Base-by-base conservation (phyloP, 2,797 vertebrate genomes). In the Dromococcyx pavoninus region DNA sequence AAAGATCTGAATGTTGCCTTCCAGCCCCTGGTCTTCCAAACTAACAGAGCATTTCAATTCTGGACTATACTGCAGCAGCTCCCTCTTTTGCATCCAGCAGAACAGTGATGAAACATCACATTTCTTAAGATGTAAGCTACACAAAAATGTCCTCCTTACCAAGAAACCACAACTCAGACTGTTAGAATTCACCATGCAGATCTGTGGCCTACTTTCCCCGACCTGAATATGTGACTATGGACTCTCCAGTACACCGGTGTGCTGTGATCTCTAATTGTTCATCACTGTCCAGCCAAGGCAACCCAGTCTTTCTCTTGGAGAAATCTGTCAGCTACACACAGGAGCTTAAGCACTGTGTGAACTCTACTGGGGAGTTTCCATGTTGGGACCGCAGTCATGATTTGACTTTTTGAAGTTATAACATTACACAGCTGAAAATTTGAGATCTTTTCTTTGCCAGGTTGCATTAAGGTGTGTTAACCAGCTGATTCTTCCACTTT, bases 201-300 rank as follows among this genome's bases (percentile, higher is more conserved):
- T 78, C 56, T 0, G 3, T 92, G 80, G 28, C 81, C 89, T 91
- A 80, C 65, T 97, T 96, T 75, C 15, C 72, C 76, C 93, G 91
- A 81, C 89, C 92, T 89, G 69, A 93, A 88, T 89, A 77, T 21
- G 62, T 75, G 84, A 88, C 75, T 79, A 24, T 3, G 25, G 54
- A 54, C 76, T 83, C 37, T 17, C 86, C 48, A 51, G 64, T 73
- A 53, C 86, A 91, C 39, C 71, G 89, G 78, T 35, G 53, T 86
- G 62, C 84, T 89, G 75, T 1, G 5, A 10, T 67, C 57, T 79
- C 84, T 76, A 61, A 94, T 88, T 89, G 84, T 93, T 91, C 84
- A 92, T 89, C 72, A 33, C 50, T 87, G 81, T 60, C 81, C 80
- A 82, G 80, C 56, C 56, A 57, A 88, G 58, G 66, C 56, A 90